Evolutionary conservation across 1,140 invertebrate genomes (phyloP).

Genomic region (Epicauta chinensis): DNA sequence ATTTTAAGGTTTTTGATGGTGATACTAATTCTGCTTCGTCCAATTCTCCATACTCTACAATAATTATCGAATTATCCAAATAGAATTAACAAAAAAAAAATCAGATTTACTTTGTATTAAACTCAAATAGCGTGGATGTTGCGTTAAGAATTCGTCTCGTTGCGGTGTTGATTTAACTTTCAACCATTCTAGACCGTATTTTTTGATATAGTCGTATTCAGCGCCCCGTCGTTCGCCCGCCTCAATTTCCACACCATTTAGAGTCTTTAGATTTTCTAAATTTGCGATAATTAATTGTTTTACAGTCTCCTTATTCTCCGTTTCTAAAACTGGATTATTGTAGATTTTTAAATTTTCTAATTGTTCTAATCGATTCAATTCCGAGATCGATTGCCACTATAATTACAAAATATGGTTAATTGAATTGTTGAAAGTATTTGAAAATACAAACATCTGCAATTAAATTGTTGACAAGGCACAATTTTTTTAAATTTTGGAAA

Average conservation of each 20-base stretch:
- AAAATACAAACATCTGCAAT: conserved; percentile 52
- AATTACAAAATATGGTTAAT: conserved; percentile 15
- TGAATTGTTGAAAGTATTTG: neutral
- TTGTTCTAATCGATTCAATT: conserved; percentile 70
- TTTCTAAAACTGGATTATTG: conserved; percentile 65
- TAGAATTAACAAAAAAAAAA: neutral
- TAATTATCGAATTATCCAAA: conserved; percentile 27
- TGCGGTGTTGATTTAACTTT: conserved; percentile 41
- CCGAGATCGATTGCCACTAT: conserved; percentile 72
- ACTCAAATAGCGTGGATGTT: conserved; percentile 68
- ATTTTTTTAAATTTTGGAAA: conserved; percentile 52
- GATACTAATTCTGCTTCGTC: conserved; percentile 62
- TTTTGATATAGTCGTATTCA: conserved; percentile 83
- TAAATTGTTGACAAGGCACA: conserved; percentile 57
- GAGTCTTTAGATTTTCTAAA: conserved; percentile 55
- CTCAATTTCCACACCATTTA: conserved; percentile 64
- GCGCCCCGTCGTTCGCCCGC: conserved; percentile 69
- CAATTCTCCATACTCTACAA: conserved; percentile 71
- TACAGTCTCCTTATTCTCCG: conserved; percentile 60
- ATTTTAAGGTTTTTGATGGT: conserved; percentile 60
- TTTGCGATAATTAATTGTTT: conserved; percentile 70
- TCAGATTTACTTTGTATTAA: conserved; percentile 46
- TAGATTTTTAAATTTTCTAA: conserved; percentile 67
- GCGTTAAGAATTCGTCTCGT: conserved; percentile 53
- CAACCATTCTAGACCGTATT: conserved; percentile 68